These are phyloP conservation scores for Peromyscus maniculatus DNA, from an alignment of 2,113 vertebrate genomes.

Conservation along the genomic window DNA sequence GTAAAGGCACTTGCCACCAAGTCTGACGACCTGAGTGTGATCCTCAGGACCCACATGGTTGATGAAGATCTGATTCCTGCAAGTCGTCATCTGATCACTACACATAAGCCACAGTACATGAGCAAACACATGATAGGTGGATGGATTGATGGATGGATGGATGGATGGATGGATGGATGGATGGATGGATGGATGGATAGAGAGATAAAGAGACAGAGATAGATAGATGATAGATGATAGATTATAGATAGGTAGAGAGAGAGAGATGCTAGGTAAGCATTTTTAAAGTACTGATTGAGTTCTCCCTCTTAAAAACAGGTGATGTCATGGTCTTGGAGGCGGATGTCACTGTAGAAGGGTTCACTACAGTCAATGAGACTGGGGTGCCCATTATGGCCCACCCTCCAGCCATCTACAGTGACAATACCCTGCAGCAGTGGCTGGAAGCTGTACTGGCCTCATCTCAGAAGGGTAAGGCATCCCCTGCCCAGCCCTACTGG, in stretches of 20 bases:
- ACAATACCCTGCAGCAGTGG: conserved; percentile 92
- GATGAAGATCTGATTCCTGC: background rate
- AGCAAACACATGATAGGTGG: background rate
- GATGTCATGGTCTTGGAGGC: conserved; percentile 90
- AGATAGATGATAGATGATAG: no score
- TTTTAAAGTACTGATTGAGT: background rate
- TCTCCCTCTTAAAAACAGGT: conserved; percentile 78
- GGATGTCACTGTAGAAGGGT: conserved; percentile 89
- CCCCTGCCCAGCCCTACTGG: background rate
- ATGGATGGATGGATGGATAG: no score
- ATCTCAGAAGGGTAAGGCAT: conserved; percentile 88
- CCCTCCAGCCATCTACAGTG: conserved; percentile 89
- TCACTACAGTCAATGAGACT: conserved; percentile 86
- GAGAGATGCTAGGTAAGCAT: background rate
- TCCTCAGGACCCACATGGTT: background rate
- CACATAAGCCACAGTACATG: background rate
- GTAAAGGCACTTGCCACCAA: background rate
- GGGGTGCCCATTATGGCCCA: conserved; percentile 93
- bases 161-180: background rate
- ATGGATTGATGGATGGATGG: no score
- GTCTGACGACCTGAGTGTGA: background rate
- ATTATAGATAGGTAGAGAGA: no score
- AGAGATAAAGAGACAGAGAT: no score
- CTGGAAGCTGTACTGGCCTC: conserved; percentile 87
- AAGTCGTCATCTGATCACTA: background rate